Evolutionary conservation across 2,888 invertebrate species (phyloP).

Genomic region (Bruchidius siliquastri): DNA sequence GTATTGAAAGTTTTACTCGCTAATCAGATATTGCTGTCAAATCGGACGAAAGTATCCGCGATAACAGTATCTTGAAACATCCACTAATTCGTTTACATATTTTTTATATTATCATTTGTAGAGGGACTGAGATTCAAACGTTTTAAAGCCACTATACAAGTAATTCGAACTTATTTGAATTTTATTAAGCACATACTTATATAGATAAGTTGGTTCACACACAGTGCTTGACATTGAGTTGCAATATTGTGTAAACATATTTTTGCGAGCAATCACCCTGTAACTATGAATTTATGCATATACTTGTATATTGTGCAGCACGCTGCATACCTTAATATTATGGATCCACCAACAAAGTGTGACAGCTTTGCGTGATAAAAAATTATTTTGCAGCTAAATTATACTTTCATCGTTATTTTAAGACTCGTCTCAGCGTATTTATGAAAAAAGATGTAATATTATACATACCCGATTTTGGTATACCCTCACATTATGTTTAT

Average conservation of each 20-base stretch:
- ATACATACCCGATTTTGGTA: not conserved
- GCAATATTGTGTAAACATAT: not conserved
- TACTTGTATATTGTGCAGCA: not conserved
- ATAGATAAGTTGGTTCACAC: no score
- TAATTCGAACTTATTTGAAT: no score
- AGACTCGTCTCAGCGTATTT: not conserved
- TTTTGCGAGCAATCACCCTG: not conserved
- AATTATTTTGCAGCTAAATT: not conserved
- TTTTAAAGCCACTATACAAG: no score
- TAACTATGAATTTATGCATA: not conserved
- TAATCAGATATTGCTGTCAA: no score
- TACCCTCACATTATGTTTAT: not conserved
- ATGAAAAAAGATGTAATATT: not conserved
- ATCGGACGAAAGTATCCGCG: no score
- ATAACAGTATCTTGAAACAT: no score
- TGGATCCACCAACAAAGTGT: not conserved
- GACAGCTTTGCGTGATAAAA: not conserved
- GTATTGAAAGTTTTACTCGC: no score
- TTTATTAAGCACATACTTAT: no score
- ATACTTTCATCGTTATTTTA: not conserved
- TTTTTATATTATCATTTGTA: no score
- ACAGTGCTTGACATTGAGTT: no score
- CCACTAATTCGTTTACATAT: no score
- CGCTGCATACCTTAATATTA: not conserved
- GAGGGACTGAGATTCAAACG: no score